Evolutionary conservation across 2,113 vertebrate species (phyloP).

Genomic region (Rattus rattus): DNA sequence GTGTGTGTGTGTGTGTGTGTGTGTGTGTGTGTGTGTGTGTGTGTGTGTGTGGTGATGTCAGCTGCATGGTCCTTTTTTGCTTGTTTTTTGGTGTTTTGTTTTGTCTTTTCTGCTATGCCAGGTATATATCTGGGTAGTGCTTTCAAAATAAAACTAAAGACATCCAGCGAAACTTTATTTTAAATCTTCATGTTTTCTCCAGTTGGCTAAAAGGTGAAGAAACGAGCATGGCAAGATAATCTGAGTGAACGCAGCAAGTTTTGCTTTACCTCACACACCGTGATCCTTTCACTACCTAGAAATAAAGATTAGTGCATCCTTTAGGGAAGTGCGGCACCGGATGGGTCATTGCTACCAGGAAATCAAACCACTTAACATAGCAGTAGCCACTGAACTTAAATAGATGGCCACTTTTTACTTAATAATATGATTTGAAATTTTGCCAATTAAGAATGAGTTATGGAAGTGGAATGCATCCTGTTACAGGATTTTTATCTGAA

Average conservation of each 20-base stretch:
- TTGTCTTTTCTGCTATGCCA: slow-evolving; percentile 5
- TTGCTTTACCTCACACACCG: background rate
- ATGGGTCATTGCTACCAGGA: background rate
- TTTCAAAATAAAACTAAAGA: background rate
- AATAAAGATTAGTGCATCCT: background rate
- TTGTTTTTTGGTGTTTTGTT: background rate
- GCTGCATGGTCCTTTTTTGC: slow-evolving; percentile 14
- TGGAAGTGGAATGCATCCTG: slow-evolving; percentile 29
- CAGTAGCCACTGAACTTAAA: slow-evolving; percentile 42
- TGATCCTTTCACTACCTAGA: background rate
- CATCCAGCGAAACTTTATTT: background rate
- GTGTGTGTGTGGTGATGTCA: background rate
- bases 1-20: background rate
- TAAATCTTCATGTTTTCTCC: background rate
- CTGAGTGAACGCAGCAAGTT: background rate
- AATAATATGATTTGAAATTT: slow-evolving; percentile 70
- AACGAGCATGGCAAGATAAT: slow-evolving; percentile 42
- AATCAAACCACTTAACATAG: slow-evolving; percentile 37
- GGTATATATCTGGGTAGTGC: background rate
- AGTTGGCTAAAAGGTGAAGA: slow-evolving; percentile 17
- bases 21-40: background rate
- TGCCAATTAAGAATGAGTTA: slow-evolving; percentile 60
- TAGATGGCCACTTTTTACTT: slow-evolving; percentile 40
- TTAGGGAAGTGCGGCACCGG: background rate
- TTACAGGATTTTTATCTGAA: slow-evolving; percentile 55